Conservation (phyloP, 1,140 invertebrate species). For the Teleogryllus occipitalis region DNA sequence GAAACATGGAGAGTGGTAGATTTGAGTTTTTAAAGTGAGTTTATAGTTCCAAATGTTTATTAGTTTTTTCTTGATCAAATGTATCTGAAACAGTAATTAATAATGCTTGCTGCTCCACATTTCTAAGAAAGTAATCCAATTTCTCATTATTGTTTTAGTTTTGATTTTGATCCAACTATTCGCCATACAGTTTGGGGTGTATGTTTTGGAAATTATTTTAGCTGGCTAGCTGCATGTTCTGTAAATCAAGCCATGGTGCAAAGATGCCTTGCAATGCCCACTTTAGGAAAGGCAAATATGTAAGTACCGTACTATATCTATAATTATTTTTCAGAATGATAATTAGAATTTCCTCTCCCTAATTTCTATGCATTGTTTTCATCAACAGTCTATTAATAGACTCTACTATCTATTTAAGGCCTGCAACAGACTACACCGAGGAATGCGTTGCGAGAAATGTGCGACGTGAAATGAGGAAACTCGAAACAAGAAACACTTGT, state of each 20-base stretch:
- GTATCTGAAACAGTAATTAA: too few relatives aligned
- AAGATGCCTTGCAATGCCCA: conserved; percentile 65
- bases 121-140: too few relatives aligned
- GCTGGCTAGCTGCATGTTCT: conserved; percentile 69
- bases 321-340: neutral
- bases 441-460: too few relatives aligned
- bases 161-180: conserved; percentile 63
- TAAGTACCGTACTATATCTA: conserved; percentile 33
- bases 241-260: conserved; percentile 82
- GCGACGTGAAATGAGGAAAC: too few relatives aligned
- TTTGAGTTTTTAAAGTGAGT: conserved; percentile 27
- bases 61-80: neutral
- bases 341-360: too few relatives aligned
- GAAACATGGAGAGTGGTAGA: conserved; percentile 32
- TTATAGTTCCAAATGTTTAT: neutral
- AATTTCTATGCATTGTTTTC: too few relatives aligned
- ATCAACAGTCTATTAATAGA: too few relatives aligned
- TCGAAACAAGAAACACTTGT: too few relatives aligned
- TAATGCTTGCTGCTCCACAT: too few relatives aligned
- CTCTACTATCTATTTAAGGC: too few relatives aligned
- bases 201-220: conserved; percentile 69
- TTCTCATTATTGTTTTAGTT: conserved; percentile 38
- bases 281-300: conserved; percentile 57
- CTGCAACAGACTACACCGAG: too few relatives aligned
- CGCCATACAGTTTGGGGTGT: conserved; percentile 78